Percentiles rank a stretch among this genome's conserved stretches.
These are phyloP conservation scores for Adoxophyes honmai DNA, from an alignment of 1,140 invertebrate species.

Conservation along the genomic window DNA sequence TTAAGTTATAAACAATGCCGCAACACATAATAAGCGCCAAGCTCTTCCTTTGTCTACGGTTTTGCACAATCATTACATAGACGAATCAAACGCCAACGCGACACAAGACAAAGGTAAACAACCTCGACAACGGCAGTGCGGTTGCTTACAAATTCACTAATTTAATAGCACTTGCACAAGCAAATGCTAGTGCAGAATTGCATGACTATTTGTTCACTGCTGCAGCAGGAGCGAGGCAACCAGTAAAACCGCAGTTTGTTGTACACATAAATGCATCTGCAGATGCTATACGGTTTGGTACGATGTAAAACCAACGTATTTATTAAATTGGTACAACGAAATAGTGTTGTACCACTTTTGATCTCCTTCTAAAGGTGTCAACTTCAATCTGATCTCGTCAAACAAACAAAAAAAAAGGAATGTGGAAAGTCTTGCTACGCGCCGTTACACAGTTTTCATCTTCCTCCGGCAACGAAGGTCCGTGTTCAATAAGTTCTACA, in stretches of 20 bases:
- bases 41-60: slow-evolving; percentile 5
- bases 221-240: neutral
- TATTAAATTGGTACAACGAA: neutral
- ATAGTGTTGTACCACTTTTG: too few species aligned
- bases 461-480: neutral
- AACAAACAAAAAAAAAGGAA: too few species aligned
- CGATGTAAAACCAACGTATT: neutral
- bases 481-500: slow-evolving; percentile 6
- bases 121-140: neutral
- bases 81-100: slow-evolving; percentile 8
- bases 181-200: slow-evolving; percentile 5
- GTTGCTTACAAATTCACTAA: slow-evolving; percentile 16
- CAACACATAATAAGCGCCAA: neutral
- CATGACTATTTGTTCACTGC: slow-evolving; percentile 1
- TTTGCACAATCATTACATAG: slow-evolving; percentile 9
- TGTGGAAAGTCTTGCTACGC: too few species aligned
- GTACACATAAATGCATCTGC: neutral
- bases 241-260: neutral
- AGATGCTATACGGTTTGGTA: neutral
- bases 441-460: too few species aligned
- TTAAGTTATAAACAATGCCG: neutral
- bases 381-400: too few species aligned
- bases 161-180: slow-evolving; percentile 13
- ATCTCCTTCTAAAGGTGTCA: too few species aligned
- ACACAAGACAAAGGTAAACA: slow-evolving; percentile 10